These are phyloP conservation scores for Acleris literana DNA, from an alignment of 2,888 invertebrate species.

Conservation along the genomic window DNA sequence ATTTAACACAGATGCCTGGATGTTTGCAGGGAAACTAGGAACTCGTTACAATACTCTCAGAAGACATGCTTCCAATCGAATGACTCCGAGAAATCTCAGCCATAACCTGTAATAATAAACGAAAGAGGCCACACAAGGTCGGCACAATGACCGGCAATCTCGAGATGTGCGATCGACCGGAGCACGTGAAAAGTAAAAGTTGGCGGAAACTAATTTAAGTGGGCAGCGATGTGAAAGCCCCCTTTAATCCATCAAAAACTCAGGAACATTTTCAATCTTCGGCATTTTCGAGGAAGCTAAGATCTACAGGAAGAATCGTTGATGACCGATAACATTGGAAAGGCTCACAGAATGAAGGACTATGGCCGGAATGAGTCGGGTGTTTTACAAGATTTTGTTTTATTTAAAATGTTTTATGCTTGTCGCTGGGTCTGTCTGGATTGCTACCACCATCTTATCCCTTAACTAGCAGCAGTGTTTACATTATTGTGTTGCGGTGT, in stretches of 20 bases:
- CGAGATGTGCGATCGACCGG: constrained; percentile 19
- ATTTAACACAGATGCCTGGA: too few species aligned
- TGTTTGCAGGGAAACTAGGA: too few species aligned
- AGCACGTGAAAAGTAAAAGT: constrained; percentile 38
- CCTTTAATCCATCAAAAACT: constrained; percentile 57
- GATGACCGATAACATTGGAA: too few species aligned
- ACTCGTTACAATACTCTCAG: not conserved
- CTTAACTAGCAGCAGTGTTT: too few species aligned
- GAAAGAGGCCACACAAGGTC: constrained; percentile 9
- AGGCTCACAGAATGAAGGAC: too few species aligned
- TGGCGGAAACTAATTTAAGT: constrained; percentile 54
- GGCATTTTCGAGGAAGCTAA: not conserved
- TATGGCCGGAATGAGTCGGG: too few species aligned
- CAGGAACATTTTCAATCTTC: constrained; percentile 3
- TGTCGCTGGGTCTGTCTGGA: too few species aligned
- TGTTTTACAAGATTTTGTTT: too few species aligned
- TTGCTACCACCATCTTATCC: too few species aligned
- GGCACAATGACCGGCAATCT: constrained; percentile 16
- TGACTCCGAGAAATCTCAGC: constrained; percentile 16
- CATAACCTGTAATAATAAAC: constrained; percentile 26
- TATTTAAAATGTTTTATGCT: too few species aligned
- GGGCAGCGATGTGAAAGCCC: constrained; percentile 46
- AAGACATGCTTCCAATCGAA: constrained; percentile 16
- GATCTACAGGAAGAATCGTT: too few species aligned
- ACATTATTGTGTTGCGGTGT: too few species aligned